These are phyloP conservation scores for Aythya baeri DNA, from an alignment of 2,113 vertebrate species.

Conservation along the genomic window DNA sequence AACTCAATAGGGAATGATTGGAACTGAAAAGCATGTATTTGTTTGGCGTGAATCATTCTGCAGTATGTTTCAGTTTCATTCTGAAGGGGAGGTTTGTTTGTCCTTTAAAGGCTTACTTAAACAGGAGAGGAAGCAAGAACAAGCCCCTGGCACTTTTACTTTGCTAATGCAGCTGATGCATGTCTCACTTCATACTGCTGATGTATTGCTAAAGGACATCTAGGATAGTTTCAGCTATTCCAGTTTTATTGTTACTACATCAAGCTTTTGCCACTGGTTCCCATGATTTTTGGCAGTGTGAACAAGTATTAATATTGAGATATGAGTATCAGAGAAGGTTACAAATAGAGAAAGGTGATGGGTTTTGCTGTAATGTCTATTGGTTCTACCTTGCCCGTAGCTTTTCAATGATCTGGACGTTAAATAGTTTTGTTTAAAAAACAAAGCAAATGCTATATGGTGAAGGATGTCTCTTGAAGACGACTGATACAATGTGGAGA, in stretches of 20 bases:
- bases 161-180: background rate
- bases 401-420: background rate
- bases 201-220: background rate
- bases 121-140: background rate
- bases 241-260: background rate
- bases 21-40: conserved; percentile 52
- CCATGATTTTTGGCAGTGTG: background rate
- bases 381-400: background rate
- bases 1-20: conserved; percentile 43
- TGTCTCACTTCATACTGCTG: background rate
- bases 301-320: background rate
- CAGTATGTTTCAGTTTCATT: background rate
- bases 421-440: background rate
- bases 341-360: background rate
- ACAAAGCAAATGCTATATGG: background rate
- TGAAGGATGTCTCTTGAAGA: background rate
- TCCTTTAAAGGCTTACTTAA: background rate
- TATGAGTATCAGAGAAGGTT: background rate
- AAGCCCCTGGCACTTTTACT: background rate
- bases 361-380: background rate
- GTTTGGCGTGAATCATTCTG: conserved; percentile 24
- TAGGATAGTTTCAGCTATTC: background rate
- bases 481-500: background rate
- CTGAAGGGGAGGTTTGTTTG: background rate
- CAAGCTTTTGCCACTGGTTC: background rate